These are phyloP conservation scores for Chymomyza fuscimana DNA, from an alignment of 2,888 invertebrate genomes.

Conservation along the genomic window DNA sequence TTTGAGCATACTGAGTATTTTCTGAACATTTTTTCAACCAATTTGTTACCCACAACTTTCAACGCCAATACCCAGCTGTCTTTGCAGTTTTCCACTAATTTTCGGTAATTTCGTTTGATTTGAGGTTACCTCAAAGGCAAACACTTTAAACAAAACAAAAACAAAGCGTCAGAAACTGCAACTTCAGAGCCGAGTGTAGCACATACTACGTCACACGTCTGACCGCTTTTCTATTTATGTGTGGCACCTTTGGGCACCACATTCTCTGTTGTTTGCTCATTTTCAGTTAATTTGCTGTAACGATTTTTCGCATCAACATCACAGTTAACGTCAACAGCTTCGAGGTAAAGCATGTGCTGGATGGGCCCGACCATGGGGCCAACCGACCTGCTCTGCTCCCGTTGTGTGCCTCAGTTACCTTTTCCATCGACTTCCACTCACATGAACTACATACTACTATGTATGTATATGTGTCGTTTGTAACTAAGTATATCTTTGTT, in stretches of 20 bases:
- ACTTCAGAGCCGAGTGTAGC: not conserved
- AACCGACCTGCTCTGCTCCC: conserved; percentile 3
- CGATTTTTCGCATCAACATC: conserved; percentile 67
- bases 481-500: not conserved
- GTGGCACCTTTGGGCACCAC: conserved; percentile 41
- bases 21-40: not conserved
- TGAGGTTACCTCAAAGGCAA: conserved; percentile 43
- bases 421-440: conserved; percentile 1
- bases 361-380: not conserved
- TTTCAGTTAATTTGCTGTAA: conserved; percentile 70
- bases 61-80: conserved; percentile 45
- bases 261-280: conserved; percentile 42
- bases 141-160: conserved; percentile 38
- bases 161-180: conserved; percentile 7
- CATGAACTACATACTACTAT: not conserved
- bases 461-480: not conserved
- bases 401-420: not conserved
- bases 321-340: conserved; percentile 22
- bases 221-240: conserved; percentile 64
- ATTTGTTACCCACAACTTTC: conserved; percentile 14
- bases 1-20: conserved; percentile 6
- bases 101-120: conserved; percentile 56
- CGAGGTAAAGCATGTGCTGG: not conserved
- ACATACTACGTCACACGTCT: conserved; percentile 42
- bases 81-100: conserved; percentile 49